A percentile compares a stretch with the other conserved stretches of the same genome.
phyloP scores from a whole-genome alignment of 1,140 invertebrate species.

The Grapholita molesta region DNA sequence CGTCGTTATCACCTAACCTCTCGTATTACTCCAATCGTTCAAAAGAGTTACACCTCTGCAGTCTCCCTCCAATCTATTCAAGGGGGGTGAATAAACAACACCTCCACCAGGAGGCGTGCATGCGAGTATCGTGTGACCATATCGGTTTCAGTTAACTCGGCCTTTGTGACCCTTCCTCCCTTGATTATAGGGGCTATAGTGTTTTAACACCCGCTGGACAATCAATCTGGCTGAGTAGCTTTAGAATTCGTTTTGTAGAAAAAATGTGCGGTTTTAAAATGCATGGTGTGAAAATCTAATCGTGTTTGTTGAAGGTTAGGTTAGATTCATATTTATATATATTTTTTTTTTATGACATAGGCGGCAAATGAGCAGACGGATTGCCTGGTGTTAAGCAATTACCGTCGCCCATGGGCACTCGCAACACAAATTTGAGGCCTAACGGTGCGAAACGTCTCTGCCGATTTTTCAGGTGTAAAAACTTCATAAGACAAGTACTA shows the following conservation, averaged over 20 bases:
- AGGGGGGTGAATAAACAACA: conserved; percentile 13
- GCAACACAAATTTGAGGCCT: too few relatives aligned
- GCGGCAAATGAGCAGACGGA: too few relatives aligned
- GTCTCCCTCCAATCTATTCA: neutral
- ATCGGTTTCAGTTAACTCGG: conserved; percentile 10
- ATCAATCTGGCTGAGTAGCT: neutral
- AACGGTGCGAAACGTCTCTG: too few relatives aligned
- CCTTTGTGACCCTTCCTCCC: neutral
- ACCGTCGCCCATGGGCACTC: too few relatives aligned
- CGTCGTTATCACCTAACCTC: neutral
- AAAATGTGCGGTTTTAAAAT: neutral
- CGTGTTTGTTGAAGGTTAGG: too few relatives aligned
- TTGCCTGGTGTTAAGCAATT: too few relatives aligned
- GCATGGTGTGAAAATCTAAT: neutral
- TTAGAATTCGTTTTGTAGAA: neutral
- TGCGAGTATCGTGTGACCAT: conserved; percentile 12
- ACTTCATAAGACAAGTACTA: too few relatives aligned
- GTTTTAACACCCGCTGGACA: neutral
- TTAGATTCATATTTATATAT: too few relatives aligned
- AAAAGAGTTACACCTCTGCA: neutral
- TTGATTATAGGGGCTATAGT: neutral
- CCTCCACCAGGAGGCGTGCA: conserved; percentile 11
- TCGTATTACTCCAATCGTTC: neutral
- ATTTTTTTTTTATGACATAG: too few relatives aligned
- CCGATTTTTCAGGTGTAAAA: too few relatives aligned